Evolutionary conservation across 2,888 invertebrate species (phyloP).

Genomic region (Noctua comes): DNA sequence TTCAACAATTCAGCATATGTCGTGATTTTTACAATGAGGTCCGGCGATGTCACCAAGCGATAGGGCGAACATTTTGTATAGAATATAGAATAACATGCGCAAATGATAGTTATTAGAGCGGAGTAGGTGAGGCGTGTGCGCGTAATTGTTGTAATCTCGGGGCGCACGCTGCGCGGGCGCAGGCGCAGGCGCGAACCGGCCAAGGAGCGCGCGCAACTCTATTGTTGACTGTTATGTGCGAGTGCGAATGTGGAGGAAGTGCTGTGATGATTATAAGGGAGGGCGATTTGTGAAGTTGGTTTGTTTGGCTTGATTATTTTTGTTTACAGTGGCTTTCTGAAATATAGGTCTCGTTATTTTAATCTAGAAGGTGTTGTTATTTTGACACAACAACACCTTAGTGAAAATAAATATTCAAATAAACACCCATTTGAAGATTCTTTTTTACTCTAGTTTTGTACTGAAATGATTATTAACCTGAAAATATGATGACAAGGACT

Average conservation of each 20-base stretch:
- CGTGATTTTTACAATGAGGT: conserved; percentile 59
- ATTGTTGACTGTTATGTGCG: conserved; percentile 55
- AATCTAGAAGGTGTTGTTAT: neutral
- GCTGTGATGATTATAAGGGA: conserved; percentile 43
- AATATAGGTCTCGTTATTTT: neutral
- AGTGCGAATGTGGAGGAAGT: conserved; percentile 47
- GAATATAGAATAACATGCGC: conserved; percentile 88
- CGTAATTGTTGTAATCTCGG: conserved; percentile 89
- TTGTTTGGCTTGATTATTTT: conserved; percentile 13
- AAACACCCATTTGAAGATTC: neutral
- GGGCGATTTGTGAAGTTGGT: conserved; percentile 19
- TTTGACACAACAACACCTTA: neutral
- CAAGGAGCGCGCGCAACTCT: conserved; percentile 66
- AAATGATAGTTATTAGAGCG: conserved; percentile 89
- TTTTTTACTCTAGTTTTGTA: neutral
- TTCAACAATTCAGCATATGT: conserved; percentile 48
- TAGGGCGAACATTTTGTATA: conserved; percentile 84
- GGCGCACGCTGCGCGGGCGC: conserved; percentile 74
- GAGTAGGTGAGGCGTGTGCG: conserved; percentile 83
- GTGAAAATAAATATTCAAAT: neutral
- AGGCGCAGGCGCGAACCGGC: conserved; percentile 42
- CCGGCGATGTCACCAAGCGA: conserved; percentile 79
- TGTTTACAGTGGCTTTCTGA: neutral
- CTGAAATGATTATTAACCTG: neutral
- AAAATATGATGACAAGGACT: neutral